A percentile compares a stretch with the other conserved stretches of the same genome.
Evolutionary conservation across 2,888 invertebrate species (phyloP).

Genomic region (Sclerodermus sp.): DNA sequence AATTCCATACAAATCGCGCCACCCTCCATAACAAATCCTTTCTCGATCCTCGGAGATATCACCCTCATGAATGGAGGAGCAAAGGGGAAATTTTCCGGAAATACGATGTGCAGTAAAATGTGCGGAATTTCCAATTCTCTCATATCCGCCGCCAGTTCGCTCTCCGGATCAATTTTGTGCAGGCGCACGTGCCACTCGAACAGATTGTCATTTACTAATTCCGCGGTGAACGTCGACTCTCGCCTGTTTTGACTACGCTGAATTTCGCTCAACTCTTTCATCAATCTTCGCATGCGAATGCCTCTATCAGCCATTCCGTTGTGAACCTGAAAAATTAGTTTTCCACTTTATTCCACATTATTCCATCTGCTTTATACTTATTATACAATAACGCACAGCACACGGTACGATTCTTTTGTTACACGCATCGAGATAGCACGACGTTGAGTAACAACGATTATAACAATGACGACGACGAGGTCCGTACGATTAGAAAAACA

Average conservation of each 20-base stretch:
- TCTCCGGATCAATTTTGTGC: slow-evolving; percentile 80
- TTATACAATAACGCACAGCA: no score
- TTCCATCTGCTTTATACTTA: no score
- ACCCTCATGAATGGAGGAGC: slow-evolving; percentile 80
- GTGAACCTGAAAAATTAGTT: slow-evolving; percentile 26
- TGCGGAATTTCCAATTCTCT: slow-evolving; percentile 72
- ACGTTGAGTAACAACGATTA: no score
- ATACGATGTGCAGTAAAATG: slow-evolving; percentile 78
- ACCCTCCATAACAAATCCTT: slow-evolving; percentile 88
- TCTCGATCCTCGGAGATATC: slow-evolving; percentile 73
- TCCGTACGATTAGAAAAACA: no score
- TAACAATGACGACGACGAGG: no score
- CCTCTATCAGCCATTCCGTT: slow-evolving; percentile 59
- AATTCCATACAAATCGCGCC: slow-evolving; percentile 90
- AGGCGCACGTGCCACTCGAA: slow-evolving; percentile 87
- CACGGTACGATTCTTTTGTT: no score
- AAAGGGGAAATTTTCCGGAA: slow-evolving; percentile 88
- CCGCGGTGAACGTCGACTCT: slow-evolving; percentile 81
- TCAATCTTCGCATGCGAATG: slow-evolving; percentile 75
- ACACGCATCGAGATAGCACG: no score
- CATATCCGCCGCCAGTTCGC: slow-evolving; percentile 81
- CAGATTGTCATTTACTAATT: slow-evolving; percentile 82
- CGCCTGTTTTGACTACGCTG: slow-evolving; percentile 71
- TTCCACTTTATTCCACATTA: no score
- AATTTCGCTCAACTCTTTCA: slow-evolving; percentile 84